Evolutionary conservation across 2,888 invertebrate genomes (phyloP), one percentile per base, ranked within the genome.

Genomic region (Zhuqinia jingwanae): DNA sequence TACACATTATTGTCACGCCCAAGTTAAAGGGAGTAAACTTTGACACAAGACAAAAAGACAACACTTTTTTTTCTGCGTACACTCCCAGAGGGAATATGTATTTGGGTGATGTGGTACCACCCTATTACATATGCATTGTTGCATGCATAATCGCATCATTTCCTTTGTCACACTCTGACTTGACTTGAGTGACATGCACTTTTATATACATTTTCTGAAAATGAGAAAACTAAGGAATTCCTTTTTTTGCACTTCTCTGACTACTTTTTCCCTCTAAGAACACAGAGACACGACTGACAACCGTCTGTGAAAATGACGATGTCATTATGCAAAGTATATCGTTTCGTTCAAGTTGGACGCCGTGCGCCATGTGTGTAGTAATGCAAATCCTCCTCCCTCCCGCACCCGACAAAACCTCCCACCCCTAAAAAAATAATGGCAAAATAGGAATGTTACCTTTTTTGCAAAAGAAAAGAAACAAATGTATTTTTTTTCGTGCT

Each of bases 261-360:
- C 6, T 22, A 11, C 22, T 8, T 36, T 27, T 60, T 50, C 15
- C 58, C 81, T 47, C 58, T 82, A 63, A 25, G 13, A 83, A 83
- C 65, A 82, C 50, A 13, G 53, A 60, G 53, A 60, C 60, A 75
- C n/a, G n/a, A 75, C 60, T 58, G 8, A 42, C 36, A 36, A 53
- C n/a, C 17, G 36, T 6, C 36, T 36, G 36, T 6, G 36, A n/a
- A n/a, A 36, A 36, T 8, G 8, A 36, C 25, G 79, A 6, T 10
- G 47, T 10, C 36, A 75, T 83, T 83, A 83, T 83, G 76, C 76
- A 83, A 83, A 83, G 65, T 77, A 27, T 78, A 60, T 63, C 36
- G 3, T 36, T 36, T 36, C 5, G 36, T 36, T 36, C 36, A 36
- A 6, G 36, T 6, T 6, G 36, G 8, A 36, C 3, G 36, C 36